Evolutionary conservation across 2,113 vertebrate species (phyloP).

Genomic region (Melierax canorus): DNA sequence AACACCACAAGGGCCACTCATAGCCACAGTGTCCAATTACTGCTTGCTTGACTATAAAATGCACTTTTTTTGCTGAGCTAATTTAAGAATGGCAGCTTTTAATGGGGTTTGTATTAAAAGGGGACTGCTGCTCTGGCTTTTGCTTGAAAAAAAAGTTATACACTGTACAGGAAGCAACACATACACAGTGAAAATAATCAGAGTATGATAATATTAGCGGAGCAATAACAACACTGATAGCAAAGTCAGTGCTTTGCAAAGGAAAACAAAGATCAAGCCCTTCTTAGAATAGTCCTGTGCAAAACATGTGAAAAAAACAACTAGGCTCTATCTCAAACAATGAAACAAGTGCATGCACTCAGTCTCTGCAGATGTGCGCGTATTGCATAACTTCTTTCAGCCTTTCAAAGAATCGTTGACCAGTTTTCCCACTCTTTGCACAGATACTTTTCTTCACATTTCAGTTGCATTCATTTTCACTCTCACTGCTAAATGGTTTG

Average conservation of each 20-base stretch:
- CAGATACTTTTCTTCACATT: neutral
- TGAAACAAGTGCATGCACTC: neutral
- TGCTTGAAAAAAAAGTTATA: constrained; percentile 53
- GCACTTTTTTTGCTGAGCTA: constrained; percentile 66
- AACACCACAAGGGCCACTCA: constrained; percentile 80
- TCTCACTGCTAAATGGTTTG: neutral
- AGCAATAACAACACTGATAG: neutral
- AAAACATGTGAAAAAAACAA: neutral
- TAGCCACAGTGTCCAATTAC: constrained; percentile 84
- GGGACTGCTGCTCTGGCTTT: constrained; percentile 11
- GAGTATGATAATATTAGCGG: constrained; percentile 20
- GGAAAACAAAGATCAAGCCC: neutral
- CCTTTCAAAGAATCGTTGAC: neutral
- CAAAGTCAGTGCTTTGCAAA: neutral
- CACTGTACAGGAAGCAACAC: constrained; percentile 25
- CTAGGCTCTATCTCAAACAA: neutral
- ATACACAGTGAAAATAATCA: neutral
- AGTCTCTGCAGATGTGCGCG: neutral
- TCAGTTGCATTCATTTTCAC: neutral
- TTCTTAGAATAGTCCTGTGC: neutral
- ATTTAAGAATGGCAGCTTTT: constrained; percentile 78
- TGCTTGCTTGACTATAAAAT: constrained; percentile 79
- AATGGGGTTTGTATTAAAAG: constrained; percentile 65
- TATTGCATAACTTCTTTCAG: neutral
- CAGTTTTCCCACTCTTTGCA: neutral